Evolutionary conservation across 2,888 invertebrate species (phyloP).

Genomic region (Zonitis immaculata): DNA sequence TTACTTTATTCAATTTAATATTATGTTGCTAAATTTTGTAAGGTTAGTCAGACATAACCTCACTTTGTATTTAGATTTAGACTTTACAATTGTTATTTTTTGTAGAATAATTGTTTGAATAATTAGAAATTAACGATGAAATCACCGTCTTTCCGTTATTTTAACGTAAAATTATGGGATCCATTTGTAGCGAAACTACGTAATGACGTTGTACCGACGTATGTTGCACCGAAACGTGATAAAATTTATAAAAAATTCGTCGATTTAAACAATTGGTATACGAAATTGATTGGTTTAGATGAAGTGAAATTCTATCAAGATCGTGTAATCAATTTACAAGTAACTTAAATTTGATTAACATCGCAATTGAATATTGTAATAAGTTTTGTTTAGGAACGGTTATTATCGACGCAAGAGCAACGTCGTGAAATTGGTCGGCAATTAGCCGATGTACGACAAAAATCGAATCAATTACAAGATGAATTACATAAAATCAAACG

Average conservation of each 20-base stretch:
- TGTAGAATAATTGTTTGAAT: too few species aligned
- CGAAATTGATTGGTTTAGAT: conserved; percentile 70
- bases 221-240: conserved; percentile 12
- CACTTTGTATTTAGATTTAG: too few species aligned
- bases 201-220: background rate
- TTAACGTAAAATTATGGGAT: background rate
- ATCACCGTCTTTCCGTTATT: background rate
- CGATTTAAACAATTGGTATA: conserved; percentile 59
- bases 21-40: too few species aligned
- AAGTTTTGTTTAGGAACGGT: conserved; percentile 63
- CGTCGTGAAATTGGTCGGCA: conserved; percentile 60
- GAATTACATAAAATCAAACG: conserved; percentile 73
- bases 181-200: background rate
- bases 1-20: too few species aligned
- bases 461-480: conserved; percentile 65
- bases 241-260: conserved; percentile 47
- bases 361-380: too few species aligned
- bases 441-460: conserved; percentile 57
- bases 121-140: too few species aligned
- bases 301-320: conserved; percentile 73
- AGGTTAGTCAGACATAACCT: too few species aligned
- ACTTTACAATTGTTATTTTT: too few species aligned
- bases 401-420: conserved; percentile 61
- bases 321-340: conserved; percentile 66
- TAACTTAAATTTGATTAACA: too few species aligned